These are phyloP conservation scores for Engraulis encrasicolus DNA, from an alignment of 2,113 vertebrate genomes.

Conservation along the genomic window DNA sequence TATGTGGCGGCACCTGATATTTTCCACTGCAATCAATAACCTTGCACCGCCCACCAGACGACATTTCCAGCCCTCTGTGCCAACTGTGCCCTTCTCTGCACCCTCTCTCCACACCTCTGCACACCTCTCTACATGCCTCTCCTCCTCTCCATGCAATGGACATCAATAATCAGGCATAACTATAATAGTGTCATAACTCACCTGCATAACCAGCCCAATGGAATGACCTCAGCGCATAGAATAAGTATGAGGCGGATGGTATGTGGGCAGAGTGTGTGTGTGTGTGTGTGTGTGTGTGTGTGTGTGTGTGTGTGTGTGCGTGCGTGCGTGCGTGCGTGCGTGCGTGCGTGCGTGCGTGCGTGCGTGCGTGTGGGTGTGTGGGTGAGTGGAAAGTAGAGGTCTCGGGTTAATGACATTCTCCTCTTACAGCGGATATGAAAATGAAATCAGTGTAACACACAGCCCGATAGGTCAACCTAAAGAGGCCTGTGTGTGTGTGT, in stretches of 20 bases:
- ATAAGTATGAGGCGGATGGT: too few relatives aligned
- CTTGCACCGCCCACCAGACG: constrained; percentile 32
- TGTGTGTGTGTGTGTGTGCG: neutral
- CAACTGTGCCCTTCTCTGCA: neutral
- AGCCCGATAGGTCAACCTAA: too few relatives aligned
- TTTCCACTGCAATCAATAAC: constrained; percentile 42
- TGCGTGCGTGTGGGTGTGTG: constrained; percentile 17
- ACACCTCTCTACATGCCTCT: too few relatives aligned
- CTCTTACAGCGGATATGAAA: constrained; percentile 13
- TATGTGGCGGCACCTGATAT: constrained; percentile 47
- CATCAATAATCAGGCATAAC: too few relatives aligned
- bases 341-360: neutral
- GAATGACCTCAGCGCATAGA: constrained; percentile 62
- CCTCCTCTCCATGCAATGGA: too few relatives aligned
- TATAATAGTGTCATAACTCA: constrained; percentile 53
- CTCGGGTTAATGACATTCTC: neutral
- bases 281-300: neutral
- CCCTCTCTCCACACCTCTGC: too few relatives aligned
- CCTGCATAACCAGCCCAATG: constrained; percentile 55
- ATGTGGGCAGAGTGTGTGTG: too few relatives aligned
- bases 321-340: too few relatives aligned
- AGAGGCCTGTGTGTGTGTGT: too few relatives aligned
- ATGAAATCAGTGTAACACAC: constrained; percentile 49
- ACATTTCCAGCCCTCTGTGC: too few relatives aligned
- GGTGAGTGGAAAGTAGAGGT: too few relatives aligned